phyloP scores from a whole-genome alignment of 2,113 vertebrate species.

The Colaptes auratus region DNA sequence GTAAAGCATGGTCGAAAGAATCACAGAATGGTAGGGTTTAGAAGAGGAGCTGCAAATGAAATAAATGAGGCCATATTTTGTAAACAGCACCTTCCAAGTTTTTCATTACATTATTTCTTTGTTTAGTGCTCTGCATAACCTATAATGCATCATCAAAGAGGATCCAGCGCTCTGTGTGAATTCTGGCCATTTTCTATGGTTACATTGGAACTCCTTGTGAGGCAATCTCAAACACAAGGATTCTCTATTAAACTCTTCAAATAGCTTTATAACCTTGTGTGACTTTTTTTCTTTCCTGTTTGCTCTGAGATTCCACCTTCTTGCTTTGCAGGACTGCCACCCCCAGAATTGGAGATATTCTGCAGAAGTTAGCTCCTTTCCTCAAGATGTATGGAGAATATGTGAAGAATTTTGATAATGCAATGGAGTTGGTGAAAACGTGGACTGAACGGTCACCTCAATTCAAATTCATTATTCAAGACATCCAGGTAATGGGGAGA shows the following conservation, averaged over 20 bases:
- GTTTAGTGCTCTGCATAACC: not conserved
- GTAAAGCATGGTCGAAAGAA: not conserved
- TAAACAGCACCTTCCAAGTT: not conserved
- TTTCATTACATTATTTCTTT: not conserved
- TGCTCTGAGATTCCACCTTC: conserved; percentile 26
- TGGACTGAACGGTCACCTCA: conserved; percentile 91
- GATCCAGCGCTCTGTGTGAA: not conserved
- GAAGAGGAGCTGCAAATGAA: not conserved
- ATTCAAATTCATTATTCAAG: conserved; percentile 91
- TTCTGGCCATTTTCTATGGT: not conserved
- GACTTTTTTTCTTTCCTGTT: conserved; percentile 3
- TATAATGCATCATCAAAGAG: not conserved
- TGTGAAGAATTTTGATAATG: conserved; percentile 94
- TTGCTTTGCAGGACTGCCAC: conserved; percentile 78
- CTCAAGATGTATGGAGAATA: conserved; percentile 99
- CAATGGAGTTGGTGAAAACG: conserved; percentile 93
- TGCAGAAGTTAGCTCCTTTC: conserved; percentile 95
- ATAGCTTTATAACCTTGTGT: not conserved
- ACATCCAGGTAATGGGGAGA: conserved; percentile 87
- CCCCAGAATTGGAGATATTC: conserved; percentile 94
- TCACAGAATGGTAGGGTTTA: too few species aligned
- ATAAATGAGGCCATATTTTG: not conserved
- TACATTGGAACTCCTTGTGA: accelerated
- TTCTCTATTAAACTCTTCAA: not conserved
- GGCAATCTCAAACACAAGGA: not conserved